Evolutionary conservation across 92 coral and sea anemone species (phyloP).

Genomic region (Montipora capitata): DNA sequence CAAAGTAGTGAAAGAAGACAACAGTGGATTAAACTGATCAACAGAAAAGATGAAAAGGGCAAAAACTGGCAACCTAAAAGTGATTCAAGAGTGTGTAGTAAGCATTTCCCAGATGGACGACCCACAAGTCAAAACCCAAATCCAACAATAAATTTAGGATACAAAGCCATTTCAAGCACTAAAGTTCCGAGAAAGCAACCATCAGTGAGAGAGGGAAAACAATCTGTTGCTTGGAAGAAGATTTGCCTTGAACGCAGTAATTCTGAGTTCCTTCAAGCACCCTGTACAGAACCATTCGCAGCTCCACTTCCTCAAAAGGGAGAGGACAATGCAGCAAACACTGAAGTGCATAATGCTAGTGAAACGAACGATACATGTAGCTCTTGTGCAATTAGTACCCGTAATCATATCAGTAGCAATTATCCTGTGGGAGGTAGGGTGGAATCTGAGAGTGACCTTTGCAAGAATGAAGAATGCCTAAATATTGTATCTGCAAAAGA

Average conservation of each 20-base stretch:
- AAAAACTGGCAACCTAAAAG: conserved; percentile 77
- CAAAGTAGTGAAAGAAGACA: conserved; percentile 55
- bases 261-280: conserved; percentile 1
- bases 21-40: conserved; percentile 69
- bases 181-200: conserved; percentile 64
- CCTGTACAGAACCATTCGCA: conserved; percentile 3
- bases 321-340: conserved; percentile 26
- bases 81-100: conserved; percentile 74
- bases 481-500: conserved; percentile 44
- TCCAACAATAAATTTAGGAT: conserved; percentile 72
- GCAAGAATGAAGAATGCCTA: conserved; percentile 40
- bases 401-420: conserved; percentile 10
- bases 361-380: conserved; percentile 6
- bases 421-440: not conserved
- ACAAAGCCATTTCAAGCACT: conserved; percentile 39
- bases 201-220: conserved; percentile 46
- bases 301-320: conserved; percentile 43
- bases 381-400: not conserved
- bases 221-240: conserved; percentile 51
- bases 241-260: conserved; percentile 5
- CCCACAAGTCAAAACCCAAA: conserved; percentile 68
- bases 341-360: conserved; percentile 8
- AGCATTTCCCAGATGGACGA: conserved; percentile 64
- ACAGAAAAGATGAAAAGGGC: conserved; percentile 65
- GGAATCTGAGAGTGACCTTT: conserved; percentile 37